phyloP scores from a whole-genome alignment of 2,888 invertebrate genomes.

The Allophyes oxyacanthae region DNA sequence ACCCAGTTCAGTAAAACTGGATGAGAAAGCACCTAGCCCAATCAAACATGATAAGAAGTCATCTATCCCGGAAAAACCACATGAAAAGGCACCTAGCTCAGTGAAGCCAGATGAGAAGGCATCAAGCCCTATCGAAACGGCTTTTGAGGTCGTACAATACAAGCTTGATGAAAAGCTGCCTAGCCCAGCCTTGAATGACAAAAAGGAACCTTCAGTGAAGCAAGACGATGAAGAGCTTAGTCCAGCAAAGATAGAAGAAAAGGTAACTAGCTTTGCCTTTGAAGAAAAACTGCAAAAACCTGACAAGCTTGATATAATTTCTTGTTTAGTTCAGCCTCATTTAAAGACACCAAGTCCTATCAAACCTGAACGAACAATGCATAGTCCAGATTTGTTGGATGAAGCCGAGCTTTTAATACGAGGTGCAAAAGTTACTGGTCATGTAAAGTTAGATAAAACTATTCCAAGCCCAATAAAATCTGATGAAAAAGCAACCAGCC shows the following conservation, averaged over 20 bases:
- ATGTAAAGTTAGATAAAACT: conserved; percentile 1
- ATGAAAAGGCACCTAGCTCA: no score
- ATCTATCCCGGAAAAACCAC: no score
- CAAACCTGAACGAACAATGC: conserved; percentile 11
- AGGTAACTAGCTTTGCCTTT: not conserved
- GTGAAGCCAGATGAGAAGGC: no score
- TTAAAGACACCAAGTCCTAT: not conserved
- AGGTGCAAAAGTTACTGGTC: no score
- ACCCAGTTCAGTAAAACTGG: not conserved
- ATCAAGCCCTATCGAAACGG: no score
- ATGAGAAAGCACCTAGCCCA: not conserved
- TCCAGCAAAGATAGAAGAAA: not conserved
- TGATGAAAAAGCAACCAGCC: conserved; percentile 1
- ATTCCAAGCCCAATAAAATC: not conserved
- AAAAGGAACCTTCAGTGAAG: not conserved
- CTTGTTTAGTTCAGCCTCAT: not conserved
- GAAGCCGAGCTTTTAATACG: no score
- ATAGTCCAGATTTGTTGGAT: conserved; percentile 2
- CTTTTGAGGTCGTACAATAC: no score
- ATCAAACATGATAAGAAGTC: not conserved
- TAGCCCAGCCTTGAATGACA: not conserved
- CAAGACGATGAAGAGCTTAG: not conserved
- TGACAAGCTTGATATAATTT: not conserved
- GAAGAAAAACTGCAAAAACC: not conserved
- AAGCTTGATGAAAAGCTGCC: not conserved